Base-by-base conservation (phyloP, 2,113 vertebrate genomes). In the Lathamus discolor region DNA sequence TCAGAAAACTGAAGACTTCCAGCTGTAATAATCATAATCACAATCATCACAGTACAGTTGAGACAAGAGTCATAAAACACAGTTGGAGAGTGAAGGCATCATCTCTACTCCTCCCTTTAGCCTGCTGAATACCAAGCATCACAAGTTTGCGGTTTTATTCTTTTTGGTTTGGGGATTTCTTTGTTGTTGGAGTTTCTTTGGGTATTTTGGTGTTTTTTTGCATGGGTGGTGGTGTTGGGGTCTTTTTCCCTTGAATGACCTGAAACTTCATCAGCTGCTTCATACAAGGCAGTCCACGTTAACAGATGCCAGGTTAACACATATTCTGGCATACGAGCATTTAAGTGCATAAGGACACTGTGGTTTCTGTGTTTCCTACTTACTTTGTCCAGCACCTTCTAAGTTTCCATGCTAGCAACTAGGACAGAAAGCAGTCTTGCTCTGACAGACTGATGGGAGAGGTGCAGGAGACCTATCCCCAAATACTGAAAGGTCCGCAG, bases 1-100 rank as follows among this genome's bases (percentile, higher is more conserved):
- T 75, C n/a, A 62, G 76, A 83, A 75, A 81, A 31, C 23, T 88
- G 74, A 93, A 87, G 81, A 93, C 84, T 96, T 95, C 75, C 91
- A 95, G 90, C 62, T 94, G 82, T 85, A 94, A 91, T 68, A 92
- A 86, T 66, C 63, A 41, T 37, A 41, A 88, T 51, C 91, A 92
- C 37, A 79, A 64, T 35, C 64, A 90, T 28, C 29, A 84, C 61
- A 85, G 75, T 29, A 41, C 51, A 81, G n/a, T 2, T 74, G 75
- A 95, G 74, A 85, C 4, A 31, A 51, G 8, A 82, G 17, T 54
- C 87, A 55, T 8, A 88, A 74, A 94, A 82, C 18, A 59, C 16
- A 91, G 48, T 5, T 69, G 67, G 62, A 77, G 49, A 28, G 31
- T 52, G 52, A 87, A 91, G 70, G 70, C 33, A 85, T 19, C 15